A percentile compares a stretch with the other conserved stretches of the same genome.
These are phyloP conservation scores for Sycophila texana DNA, from an alignment of 2,888 invertebrate genomes.

Conservation along the genomic window DNA sequence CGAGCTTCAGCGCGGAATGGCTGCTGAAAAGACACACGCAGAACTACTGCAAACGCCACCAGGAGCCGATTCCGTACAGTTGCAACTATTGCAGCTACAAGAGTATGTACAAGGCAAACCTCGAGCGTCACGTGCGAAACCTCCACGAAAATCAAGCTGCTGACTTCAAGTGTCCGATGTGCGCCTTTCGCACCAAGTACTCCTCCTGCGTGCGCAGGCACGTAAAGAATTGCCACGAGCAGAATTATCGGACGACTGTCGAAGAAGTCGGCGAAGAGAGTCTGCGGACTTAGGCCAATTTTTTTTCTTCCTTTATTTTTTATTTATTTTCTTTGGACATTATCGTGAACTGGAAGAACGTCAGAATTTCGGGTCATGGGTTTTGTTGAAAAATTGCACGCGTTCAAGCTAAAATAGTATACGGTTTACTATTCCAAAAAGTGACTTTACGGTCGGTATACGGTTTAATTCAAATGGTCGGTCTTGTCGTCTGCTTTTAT, in stretches of 20 bases:
- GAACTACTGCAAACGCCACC: conserved; percentile 64
- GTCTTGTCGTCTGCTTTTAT: too few relatives aligned
- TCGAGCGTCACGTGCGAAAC: conserved; percentile 72
- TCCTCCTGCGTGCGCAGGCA: conserved; percentile 70
- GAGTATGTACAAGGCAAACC: conserved; percentile 73
- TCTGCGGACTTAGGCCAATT: not conserved
- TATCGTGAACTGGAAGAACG: not conserved
- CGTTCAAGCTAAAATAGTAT: too few relatives aligned
- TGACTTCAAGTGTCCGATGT: conserved; percentile 67
- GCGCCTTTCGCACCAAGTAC: conserved; percentile 71
- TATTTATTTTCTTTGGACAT: not conserved
- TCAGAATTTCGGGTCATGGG: too few relatives aligned
- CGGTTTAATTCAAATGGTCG: too few relatives aligned
- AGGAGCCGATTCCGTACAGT: conserved; percentile 69
- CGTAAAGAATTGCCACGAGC: conserved; percentile 67
- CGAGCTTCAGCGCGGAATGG: conserved; percentile 62
- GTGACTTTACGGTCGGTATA: too few relatives aligned
- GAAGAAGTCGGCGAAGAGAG: not conserved
- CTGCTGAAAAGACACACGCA: conserved; percentile 65
- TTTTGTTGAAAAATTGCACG: too few relatives aligned
- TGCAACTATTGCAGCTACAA: conserved; percentile 74
- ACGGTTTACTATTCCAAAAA: too few relatives aligned
- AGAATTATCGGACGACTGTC: not conserved
- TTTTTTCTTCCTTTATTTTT: not conserved
- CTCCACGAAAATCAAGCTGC: conserved; percentile 65